A percentile compares a stretch with the other conserved stretches of the same genome.
Conservation (phyloP, 2,113 vertebrate species). For the Gallinago paraguaiae region DNA sequence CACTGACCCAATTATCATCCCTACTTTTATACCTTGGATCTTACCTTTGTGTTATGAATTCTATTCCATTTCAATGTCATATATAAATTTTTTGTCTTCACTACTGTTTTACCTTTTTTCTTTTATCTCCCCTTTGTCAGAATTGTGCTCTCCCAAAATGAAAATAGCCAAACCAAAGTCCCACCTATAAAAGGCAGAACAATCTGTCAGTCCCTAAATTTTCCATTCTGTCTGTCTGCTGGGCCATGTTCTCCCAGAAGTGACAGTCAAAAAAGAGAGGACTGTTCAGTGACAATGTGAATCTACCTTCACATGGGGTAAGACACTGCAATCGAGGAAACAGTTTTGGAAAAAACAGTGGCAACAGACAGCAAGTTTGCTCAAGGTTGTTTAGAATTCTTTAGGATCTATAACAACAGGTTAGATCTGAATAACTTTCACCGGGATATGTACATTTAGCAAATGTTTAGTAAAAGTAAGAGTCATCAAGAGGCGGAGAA, state of each 20-base stretch:
- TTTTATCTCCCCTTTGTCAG: background rate
- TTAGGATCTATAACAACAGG: background rate
- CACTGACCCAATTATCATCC: background rate
- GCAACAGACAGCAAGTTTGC: background rate
- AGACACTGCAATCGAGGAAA: background rate
- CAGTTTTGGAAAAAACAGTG: background rate
- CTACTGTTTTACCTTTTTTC: background rate
- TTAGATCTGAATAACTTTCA: background rate
- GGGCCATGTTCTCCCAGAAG: background rate
- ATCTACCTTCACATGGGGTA: background rate
- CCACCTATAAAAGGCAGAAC: background rate
- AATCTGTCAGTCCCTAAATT: background rate
- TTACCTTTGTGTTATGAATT: background rate
- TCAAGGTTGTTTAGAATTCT: background rate
- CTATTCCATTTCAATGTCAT: background rate
- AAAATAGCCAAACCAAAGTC: background rate
- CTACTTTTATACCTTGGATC: background rate
- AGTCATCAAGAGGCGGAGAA: background rate
- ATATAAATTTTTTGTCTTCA: background rate
- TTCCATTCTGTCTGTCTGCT: background rate
- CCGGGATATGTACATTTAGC: background rate
- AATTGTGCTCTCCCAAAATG: background rate
- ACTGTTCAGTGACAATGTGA: background rate
- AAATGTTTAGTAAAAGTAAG: background rate
- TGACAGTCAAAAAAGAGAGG: background rate